Evolutionary conservation across 2,888 invertebrate genomes (phyloP).

Genomic region (Esperia sulphurella): DNA sequence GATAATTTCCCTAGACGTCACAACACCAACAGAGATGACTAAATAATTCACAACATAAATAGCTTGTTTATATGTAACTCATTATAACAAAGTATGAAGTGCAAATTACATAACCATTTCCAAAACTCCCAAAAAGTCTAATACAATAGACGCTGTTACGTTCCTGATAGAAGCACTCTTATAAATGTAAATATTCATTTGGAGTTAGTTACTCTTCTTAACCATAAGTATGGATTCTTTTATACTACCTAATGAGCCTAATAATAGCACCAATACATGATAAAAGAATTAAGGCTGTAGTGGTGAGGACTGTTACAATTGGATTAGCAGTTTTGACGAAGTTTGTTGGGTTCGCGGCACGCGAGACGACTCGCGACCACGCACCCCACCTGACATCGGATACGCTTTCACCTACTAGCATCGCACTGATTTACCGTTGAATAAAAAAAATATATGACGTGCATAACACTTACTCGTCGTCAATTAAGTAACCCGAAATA

Average conservation of each 20-base stretch:
- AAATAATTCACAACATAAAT: not conserved
- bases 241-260: too few relatives aligned
- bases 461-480: not conserved
- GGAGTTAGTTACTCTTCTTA: too few relatives aligned
- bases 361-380: constrained; percentile 25
- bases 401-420: constrained; percentile 34
- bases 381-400: constrained; percentile 34
- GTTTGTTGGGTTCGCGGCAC: constrained; percentile 53
- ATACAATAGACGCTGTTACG: too few relatives aligned
- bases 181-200: too few relatives aligned
- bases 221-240: too few relatives aligned
- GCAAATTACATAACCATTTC: not conserved
- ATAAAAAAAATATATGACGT: not conserved
- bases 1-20: constrained; percentile 67
- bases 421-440: constrained; percentile 17
- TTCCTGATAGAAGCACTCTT: too few relatives aligned
- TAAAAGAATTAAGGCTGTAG: constrained; percentile 48
- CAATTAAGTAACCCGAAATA: too few relatives aligned
- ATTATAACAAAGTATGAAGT: not conserved
- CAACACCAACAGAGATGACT: constrained; percentile 12
- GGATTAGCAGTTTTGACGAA: constrained; percentile 60
- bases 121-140: not conserved
- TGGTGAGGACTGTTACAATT: constrained; percentile 49
- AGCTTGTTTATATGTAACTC: not conserved
- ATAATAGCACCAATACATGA: not conserved